Base-by-base conservation (phyloP, 1,140 invertebrate genomes). In the Chlorops oryzae region DNA sequence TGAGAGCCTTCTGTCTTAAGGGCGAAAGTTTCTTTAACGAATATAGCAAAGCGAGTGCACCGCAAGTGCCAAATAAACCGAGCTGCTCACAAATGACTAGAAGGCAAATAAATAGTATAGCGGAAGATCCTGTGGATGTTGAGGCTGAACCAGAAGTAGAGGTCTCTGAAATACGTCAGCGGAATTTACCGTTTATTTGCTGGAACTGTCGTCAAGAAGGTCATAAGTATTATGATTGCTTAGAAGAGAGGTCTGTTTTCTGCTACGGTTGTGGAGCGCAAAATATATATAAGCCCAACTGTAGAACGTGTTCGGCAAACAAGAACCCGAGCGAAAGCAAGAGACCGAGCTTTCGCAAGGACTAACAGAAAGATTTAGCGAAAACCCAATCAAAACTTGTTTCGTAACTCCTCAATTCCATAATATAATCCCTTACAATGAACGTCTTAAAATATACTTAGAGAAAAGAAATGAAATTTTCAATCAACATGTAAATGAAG, bases 191-290 rank as follows among this genome's bases (percentile, higher is more conserved):
- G n/a, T n/a, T n/a, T n/a, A n/a, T n/a, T 32, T 53, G 46, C 32
- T 54, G 40, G 52, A 54, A 54, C 18, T 54, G 52, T 20, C 32
- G 47, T 3, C 23, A 49, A 4, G 17, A 37, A 2, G 47, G 47
- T 9, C 52, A 50, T 32, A 46, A 48, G 15, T 50, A 50, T 27
- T 21, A 46, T 13, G 48, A 50, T 34, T 54, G 52, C 35, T 45
- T 46, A 24, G 44, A 17, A 34, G 20, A 28, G 20, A 24, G 47
- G 24, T 37, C 41, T 1, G 34, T 50, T 12, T 50, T 53, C 38
- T 53, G 47, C 24, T 54, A 50, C 20, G 42, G 35, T 15, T 54
- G 47, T 41, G 42, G 47, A 23, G 20, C 10, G 21, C 6, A 9
- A n/a, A 25, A 47, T 41, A 35, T 40, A 2, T 52, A 25, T 40